Conservation (phyloP, 2,888 invertebrate genomes). For the Linnaemya tessellans region DNA sequence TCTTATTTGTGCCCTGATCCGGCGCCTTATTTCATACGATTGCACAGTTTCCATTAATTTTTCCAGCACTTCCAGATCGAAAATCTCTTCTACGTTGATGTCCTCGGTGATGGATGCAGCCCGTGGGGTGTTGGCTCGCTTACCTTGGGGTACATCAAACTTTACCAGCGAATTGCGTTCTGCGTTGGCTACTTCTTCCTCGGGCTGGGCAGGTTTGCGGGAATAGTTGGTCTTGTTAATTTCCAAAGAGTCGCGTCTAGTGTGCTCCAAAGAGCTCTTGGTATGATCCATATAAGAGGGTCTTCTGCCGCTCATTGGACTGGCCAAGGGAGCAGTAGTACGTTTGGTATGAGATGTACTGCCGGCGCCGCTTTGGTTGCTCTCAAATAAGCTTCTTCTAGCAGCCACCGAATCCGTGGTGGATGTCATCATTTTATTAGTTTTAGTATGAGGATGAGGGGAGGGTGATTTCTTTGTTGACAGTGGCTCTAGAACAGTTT, state of each 20-base stretch:
- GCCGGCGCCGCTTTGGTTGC: conserved; percentile 64
- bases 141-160: conserved; percentile 87
- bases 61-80: conserved; percentile 88
- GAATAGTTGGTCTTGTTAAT: conserved; percentile 80
- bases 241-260: conserved; percentile 81
- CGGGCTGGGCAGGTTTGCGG: conserved; percentile 76
- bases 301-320: conserved; percentile 74
- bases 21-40: conserved; percentile 90
- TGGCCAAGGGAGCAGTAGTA: conserved; percentile 50
- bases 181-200: conserved; percentile 78
- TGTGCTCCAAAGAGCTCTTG: conserved; percentile 82
- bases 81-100: conserved; percentile 88
- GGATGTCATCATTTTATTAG: conserved; percentile 67
- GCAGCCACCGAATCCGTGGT: conserved; percentile 79
- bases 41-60: conserved; percentile 90
- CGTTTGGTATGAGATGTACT: conserved; percentile 52
- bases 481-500: conserved; percentile 78
- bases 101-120: conserved; percentile 84
- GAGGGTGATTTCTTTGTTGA: conserved; percentile 66
- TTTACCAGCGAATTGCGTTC: conserved; percentile 85
- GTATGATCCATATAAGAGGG: conserved; percentile 84
- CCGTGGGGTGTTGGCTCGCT: conserved; percentile 81
- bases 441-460: conserved; percentile 49
- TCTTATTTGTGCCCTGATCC: conserved; percentile 90
- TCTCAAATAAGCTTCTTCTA: conserved; percentile 81